Evolutionary conservation across 2,888 invertebrate species (phyloP).

Genomic region (Zele albiditarsus): DNA sequence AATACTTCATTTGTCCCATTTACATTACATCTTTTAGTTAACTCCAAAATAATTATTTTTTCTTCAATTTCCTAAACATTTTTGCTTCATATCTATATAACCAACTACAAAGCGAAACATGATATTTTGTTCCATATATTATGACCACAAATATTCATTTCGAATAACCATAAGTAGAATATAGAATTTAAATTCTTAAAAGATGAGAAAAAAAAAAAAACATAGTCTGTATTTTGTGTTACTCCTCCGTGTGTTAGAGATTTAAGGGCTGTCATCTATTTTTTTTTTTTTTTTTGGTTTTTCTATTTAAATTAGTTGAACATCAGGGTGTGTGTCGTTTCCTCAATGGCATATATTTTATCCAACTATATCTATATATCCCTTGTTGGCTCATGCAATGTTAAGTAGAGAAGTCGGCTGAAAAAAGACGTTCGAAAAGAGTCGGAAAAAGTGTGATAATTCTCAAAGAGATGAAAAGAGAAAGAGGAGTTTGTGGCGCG

Average conservation of each 20-base stretch:
- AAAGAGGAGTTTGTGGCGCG: neutral
- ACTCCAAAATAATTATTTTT: too few relatives aligned
- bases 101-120: too few relatives aligned
- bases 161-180: too few relatives aligned
- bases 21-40: too few relatives aligned
- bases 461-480: neutral
- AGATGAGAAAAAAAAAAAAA: neutral
- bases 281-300: neutral
- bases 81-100: too few relatives aligned
- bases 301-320: neutral
- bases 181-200: neutral
- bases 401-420: neutral
- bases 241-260: neutral
- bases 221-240: neutral
- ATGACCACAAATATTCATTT: too few relatives aligned
- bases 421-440: neutral
- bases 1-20: too few relatives aligned
- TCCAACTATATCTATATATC: neutral
- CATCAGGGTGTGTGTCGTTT: neutral
- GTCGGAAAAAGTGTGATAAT: neutral
- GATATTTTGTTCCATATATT: too few relatives aligned
- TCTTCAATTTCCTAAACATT: too few relatives aligned
- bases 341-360: neutral
- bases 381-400: neutral
- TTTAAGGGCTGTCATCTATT: slow-evolving; percentile 3